Evolutionary conservation across 2,888 invertebrate genomes (phyloP).

Genomic region (Holacanthella duospinosa): DNA sequence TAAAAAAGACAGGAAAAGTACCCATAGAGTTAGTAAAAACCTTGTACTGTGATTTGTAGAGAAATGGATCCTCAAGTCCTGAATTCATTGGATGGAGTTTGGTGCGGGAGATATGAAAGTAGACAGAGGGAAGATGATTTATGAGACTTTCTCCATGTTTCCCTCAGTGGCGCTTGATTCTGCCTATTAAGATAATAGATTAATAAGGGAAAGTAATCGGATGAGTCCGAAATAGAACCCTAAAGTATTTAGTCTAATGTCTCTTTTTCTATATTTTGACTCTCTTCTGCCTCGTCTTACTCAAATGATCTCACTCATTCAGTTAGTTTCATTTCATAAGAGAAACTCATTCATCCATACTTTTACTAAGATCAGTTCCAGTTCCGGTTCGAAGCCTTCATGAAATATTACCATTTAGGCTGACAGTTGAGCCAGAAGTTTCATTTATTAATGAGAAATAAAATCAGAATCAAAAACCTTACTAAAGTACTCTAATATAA

Average conservation of each 20-base stretch:
- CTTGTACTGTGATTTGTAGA: no score
- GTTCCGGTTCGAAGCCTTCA: not conserved
- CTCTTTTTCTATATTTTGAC: not conserved
- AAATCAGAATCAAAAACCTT: no score
- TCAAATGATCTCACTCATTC: not conserved
- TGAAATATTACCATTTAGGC: constrained; percentile 1
- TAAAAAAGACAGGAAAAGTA: no score
- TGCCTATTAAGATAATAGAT: constrained; percentile 4
- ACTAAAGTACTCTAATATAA: no score
- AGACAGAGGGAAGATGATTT: not conserved
- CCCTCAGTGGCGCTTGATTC: not conserved
- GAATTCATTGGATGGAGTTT: no score
- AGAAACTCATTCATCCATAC: not conserved
- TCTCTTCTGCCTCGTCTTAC: not conserved
- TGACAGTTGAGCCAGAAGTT: no score
- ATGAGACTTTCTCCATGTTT: not conserved
- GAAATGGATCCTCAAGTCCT: no score
- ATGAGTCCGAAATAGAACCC: not conserved
- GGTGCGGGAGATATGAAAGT: not conserved
- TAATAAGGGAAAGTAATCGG: not conserved
- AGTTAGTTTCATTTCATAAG: constrained; percentile 1
- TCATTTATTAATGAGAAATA: no score
- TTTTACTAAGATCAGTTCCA: not conserved
- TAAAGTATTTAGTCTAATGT: not conserved
- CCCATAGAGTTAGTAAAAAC: no score